Percentiles rank a stretch among this genome's conserved stretches.
Evolutionary conservation across 2,113 vertebrate genomes (phyloP).

Genomic region (Tyrannus savana): DNA sequence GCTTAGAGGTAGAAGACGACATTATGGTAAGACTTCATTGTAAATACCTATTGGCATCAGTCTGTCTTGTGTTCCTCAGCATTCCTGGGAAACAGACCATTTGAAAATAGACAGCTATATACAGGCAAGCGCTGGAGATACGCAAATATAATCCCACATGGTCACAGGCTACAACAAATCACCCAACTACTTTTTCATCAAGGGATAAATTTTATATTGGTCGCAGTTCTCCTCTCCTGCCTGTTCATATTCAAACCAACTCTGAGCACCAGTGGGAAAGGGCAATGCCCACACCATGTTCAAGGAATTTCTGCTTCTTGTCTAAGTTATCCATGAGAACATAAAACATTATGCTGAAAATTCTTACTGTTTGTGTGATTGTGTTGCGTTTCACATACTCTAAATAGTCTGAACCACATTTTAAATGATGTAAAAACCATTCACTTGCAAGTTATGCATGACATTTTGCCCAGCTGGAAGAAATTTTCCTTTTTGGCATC

Average conservation of each 20-base stretch:
- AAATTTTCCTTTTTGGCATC: neutral
- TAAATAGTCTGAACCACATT: neutral
- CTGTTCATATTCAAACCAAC: neutral
- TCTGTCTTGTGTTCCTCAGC: neutral
- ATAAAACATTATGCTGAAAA: neutral
- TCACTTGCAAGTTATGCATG: neutral
- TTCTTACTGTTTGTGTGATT: neutral
- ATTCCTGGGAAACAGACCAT: neutral
- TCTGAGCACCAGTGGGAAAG: neutral
- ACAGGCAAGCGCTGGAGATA: neutral
- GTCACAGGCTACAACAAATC: neutral
- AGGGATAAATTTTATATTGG: neutral
- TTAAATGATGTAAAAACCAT: neutral
- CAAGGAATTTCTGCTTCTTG: neutral
- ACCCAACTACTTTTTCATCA: neutral
- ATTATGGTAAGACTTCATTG: neutral
- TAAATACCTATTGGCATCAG: neutral
- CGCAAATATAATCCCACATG: neutral
- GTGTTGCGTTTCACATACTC: neutral
- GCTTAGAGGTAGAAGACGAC: neutral
- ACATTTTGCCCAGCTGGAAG: neutral
- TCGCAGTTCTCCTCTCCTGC: neutral
- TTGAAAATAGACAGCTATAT: neutral
- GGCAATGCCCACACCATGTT: accelerated
- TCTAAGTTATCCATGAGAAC: neutral